phyloP scores from a whole-genome alignment of 2,888 invertebrate species.

The Dilophus febrilis region DNA sequence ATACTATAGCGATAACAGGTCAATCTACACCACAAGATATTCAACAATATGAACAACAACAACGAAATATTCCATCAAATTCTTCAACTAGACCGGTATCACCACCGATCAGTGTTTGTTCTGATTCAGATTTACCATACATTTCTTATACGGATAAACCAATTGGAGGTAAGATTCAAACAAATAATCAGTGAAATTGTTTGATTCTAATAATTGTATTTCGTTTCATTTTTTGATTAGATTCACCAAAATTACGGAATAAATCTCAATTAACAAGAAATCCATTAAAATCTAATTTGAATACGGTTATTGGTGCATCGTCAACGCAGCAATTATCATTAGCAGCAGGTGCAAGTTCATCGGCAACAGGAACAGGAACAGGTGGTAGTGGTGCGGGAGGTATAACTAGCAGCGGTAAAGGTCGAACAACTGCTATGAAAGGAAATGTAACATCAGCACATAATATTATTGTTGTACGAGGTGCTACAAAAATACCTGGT shows the following conservation, averaged over 20 bases:
- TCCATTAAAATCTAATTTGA: slow-evolving; percentile 9
- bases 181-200: too few species aligned
- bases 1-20: slow-evolving; percentile 33
- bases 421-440: slow-evolving; percentile 24
- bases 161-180: slow-evolving; percentile 64
- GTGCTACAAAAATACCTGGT: slow-evolving; percentile 40
- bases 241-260: slow-evolving; percentile 65
- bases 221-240: slow-evolving; percentile 33
- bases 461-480: slow-evolving; percentile 70
- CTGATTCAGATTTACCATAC: slow-evolving; percentile 76
- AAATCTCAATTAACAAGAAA: slow-evolving; percentile 21
- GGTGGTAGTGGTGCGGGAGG: too few species aligned
- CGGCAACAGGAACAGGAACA: too few species aligned
- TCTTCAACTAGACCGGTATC: slow-evolving; percentile 43
- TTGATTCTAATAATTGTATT: too few species aligned
- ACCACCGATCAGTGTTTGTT: slow-evolving; percentile 76
- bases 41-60: slow-evolving; percentile 21
- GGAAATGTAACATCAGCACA: slow-evolving; percentile 38
- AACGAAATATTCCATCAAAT: not conserved
- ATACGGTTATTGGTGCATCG: slow-evolving; percentile 5
- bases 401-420: not conserved
- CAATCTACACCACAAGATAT: slow-evolving; percentile 18
- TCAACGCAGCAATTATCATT: slow-evolving; percentile 1
- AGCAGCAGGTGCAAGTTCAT: too few species aligned
- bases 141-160: slow-evolving; percentile 82